Evolutionary conservation across 1,140 invertebrate species (phyloP).

Genomic region (Mycetomoellerius zeteki): DNA sequence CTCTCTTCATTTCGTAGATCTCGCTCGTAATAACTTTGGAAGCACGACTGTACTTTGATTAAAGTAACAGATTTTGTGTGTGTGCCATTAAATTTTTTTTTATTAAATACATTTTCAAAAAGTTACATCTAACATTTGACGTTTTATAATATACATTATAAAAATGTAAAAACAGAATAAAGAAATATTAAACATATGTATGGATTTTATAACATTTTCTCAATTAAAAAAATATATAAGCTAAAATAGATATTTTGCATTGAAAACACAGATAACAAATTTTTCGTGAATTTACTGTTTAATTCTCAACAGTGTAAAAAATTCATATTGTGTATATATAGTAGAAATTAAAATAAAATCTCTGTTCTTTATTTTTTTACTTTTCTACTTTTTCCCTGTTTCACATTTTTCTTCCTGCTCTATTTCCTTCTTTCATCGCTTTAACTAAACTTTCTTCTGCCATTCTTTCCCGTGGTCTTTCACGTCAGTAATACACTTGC

Average conservation of each 20-base stretch:
- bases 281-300: slow-evolving; percentile 5
- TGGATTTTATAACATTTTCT: neutral
- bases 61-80: no score
- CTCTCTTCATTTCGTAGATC: neutral
- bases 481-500: slow-evolving; percentile 64
- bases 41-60: neutral
- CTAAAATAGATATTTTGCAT: slow-evolving; percentile 1
- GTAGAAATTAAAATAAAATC: slow-evolving; percentile 69
- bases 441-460: slow-evolving; percentile 49
- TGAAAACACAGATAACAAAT: slow-evolving; percentile 11
- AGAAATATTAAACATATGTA: neutral
- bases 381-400: slow-evolving; percentile 7
- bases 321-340: slow-evolving; percentile 5
- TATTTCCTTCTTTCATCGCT: slow-evolving; percentile 8
- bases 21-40: neutral
- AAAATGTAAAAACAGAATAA: neutral
- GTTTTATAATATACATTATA: neutral
- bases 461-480: slow-evolving; percentile 63
- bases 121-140: neutral
- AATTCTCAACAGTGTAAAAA: slow-evolving; percentile 5
- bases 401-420: slow-evolving; percentile 33
- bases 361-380: slow-evolving; percentile 27
- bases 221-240: neutral
- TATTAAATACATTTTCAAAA: neutral
- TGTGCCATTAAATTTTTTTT: neutral